Evolutionary conservation across 2,113 vertebrate genomes (phyloP).

Genomic region (Sorex fumeus): DNA sequence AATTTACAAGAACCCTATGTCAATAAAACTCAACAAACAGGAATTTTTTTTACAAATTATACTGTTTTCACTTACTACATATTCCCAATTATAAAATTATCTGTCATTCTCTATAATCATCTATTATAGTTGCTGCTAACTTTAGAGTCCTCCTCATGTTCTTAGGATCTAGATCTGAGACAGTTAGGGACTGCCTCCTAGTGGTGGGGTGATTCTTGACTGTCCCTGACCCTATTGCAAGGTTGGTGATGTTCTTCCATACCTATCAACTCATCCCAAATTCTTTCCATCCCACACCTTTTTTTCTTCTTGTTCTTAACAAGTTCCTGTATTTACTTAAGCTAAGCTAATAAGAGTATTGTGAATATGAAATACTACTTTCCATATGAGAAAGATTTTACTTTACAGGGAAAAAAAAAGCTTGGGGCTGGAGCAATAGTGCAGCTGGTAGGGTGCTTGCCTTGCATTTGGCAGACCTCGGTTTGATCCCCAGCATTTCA

Average conservation of each 20-base stretch:
- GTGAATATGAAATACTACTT: slow-evolving; percentile 38
- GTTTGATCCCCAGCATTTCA: too few species aligned
- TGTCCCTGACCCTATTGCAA: neutral
- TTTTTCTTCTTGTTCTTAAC: slow-evolving; percentile 18
- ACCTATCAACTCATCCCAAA: neutral
- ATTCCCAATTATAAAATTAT: slow-evolving; percentile 39
- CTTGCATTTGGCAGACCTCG: too few species aligned
- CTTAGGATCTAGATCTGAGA: neutral
- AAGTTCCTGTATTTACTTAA: slow-evolving; percentile 18
- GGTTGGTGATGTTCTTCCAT: neutral
- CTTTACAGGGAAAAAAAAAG: neutral
- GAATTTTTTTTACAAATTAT: neutral
- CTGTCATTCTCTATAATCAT: neutral
- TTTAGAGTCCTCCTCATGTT: neutral
- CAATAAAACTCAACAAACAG: neutral
- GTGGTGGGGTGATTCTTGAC: slow-evolving; percentile 58
- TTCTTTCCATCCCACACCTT: neutral
- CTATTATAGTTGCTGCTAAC: neutral
- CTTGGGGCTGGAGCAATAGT: too few species aligned
- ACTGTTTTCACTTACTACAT: slow-evolving; percentile 40
- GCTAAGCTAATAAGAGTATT: slow-evolving; percentile 1
- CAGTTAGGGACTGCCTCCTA: slow-evolving; percentile 66
- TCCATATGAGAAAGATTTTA: slow-evolving; percentile 21
- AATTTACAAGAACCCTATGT: neutral
- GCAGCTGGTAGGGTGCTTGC: too few species aligned